Evolutionary conservation across 2,888 invertebrate species (phyloP), one percentile per base, ranked within the genome.

Genomic region (Lomographa bimaculata): DNA sequence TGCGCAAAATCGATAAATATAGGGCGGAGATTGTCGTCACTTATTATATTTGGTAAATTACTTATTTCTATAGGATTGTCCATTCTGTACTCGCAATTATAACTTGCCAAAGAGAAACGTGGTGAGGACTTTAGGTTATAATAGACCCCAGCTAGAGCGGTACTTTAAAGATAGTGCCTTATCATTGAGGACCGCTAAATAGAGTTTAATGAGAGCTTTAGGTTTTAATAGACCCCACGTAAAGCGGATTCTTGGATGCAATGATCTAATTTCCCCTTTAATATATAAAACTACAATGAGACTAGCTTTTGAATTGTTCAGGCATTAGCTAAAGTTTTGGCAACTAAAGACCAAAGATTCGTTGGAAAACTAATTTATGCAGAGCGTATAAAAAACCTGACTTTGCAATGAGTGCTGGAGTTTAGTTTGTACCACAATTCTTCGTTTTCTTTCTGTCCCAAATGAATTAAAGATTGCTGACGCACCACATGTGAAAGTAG

Each of bases 401-500:
- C 18, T 18, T 18, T 18, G 18, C 18, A 18, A 18, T 18, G 18
- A 18, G 18, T n/a, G 18, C 18, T 18, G 18, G 18, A 18, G 6
- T 5, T 18, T n/a, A 18, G 18, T 18, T 18, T n/a, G 18, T 18
- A 18, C 18, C 18, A 18, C 18, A 5, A 18, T 6, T 18, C 6
- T 18, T 18, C 18, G 18, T 18, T 2, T 18, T 18, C 18, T n/a
- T n/a, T 6, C 18, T 5, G 18, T 2, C 18, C 18, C 18, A n/a
- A 18, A 18, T 18, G 6, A 18, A 18, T 18, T 5, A 18, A 6
- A 18, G 18, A 18, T n/a, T 18, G 2, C 5, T 18, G 18, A 18
- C n/a, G 18, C 18, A 2, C 18, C 18, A 18, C 18, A 18, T 6
- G 18, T 6, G n/a, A 18, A n/a, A 6, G 18, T 18, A 18, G 18